These are phyloP conservation scores for Myripristis jacobus DNA, from an alignment of 2,797 vertebrate species.

Conservation along the genomic window DNA sequence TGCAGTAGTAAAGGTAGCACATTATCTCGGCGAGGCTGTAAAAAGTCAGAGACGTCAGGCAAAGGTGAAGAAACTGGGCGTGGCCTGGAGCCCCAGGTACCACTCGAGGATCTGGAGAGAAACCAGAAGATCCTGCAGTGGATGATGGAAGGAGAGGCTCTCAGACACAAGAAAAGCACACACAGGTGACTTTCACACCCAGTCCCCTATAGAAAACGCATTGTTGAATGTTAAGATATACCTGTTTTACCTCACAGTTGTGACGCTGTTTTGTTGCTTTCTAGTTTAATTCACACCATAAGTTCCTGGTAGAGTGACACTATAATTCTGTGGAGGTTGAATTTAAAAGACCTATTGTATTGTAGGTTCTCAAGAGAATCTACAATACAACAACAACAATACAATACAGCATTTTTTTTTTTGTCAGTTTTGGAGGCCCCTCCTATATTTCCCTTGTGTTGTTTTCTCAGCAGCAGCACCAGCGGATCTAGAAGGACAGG, in stretches of 20 bases:
- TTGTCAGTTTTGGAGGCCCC: neutral
- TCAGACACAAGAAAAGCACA: conserved; percentile 89
- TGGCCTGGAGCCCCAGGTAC: conserved; percentile 84
- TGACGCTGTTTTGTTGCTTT: no score
- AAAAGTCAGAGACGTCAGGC: conserved; percentile 86
- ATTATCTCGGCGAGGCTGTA: conserved; percentile 86
- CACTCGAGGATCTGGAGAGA: conserved; percentile 89
- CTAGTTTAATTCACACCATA: no score
- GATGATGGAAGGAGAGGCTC: conserved; percentile 96
- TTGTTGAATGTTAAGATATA: no score
- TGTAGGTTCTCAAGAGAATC: no score
- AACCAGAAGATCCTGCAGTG: conserved; percentile 98
- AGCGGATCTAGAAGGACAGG: conserved; percentile 87
- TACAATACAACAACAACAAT: no score
- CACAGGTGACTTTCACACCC: conserved; percentile 83
- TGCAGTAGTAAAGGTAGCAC: conserved; percentile 89
- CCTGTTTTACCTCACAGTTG: no score
- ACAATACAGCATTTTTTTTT: no score
- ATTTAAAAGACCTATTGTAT: no score
- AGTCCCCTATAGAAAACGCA: neutral
- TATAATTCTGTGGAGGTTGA: no score
- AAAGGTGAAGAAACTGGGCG: conserved; percentile 82
- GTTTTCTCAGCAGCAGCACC: conserved; percentile 80
- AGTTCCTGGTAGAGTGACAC: no score
- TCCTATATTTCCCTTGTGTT: neutral